Evolutionary conservation across 1,140 invertebrate species (phyloP).

Genomic region (Sogatella furcifera): DNA sequence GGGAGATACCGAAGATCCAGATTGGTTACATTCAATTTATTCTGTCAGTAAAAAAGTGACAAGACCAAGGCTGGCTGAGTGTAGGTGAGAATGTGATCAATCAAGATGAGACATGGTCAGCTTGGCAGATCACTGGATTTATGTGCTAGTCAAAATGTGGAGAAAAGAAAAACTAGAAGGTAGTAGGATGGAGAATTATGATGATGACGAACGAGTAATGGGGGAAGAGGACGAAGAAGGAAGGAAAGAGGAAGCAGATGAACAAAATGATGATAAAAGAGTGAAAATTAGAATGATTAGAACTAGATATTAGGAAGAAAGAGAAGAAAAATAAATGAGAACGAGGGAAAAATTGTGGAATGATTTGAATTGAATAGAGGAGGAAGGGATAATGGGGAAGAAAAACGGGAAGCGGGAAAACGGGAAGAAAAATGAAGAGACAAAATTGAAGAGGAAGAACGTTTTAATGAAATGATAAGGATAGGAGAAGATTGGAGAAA

Average conservation of each 20-base stretch:
- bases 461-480: not conserved
- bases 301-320: not conserved
- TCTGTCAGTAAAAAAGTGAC: no score
- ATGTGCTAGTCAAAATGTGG: not conserved
- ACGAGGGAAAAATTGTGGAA: not conserved
- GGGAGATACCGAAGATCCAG: no score
- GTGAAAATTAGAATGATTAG: no score
- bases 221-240: conserved; percentile 8
- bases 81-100: no score
- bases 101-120: no score
- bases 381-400: not conserved
- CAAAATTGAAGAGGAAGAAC: no score
- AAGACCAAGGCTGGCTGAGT: no score
- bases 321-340: not conserved
- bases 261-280: not conserved
- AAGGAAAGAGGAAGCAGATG: conserved; percentile 4
- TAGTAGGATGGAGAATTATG: not conserved
- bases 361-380: conserved; percentile 5
- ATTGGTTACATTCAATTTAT: no score
- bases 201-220: not conserved
- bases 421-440: no score
- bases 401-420: not conserved
- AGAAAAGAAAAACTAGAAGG: not conserved
- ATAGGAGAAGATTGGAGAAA: not conserved
- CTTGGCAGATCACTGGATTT: not conserved